Percentiles rank a stretch among this genome's conserved stretches.
Evolutionary conservation across 2,888 invertebrate genomes (phyloP).

Genomic region (Minunthozetes semirufus): DNA sequence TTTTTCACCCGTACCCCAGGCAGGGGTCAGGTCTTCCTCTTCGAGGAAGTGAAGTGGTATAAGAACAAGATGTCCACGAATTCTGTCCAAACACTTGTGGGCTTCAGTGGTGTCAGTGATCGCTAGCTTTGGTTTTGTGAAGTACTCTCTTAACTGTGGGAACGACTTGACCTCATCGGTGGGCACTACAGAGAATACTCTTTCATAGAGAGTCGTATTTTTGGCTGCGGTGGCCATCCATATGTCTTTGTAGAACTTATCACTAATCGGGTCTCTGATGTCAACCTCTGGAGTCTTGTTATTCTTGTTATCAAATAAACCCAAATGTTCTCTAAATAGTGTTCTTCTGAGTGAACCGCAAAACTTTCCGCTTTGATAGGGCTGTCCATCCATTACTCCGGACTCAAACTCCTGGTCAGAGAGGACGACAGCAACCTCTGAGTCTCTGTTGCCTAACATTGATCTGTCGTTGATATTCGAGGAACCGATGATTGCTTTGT

Average conservation of each 20-base stretch:
- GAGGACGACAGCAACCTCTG: conserved; percentile 82
- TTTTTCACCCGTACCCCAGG: conserved; percentile 75
- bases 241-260: conserved; percentile 71
- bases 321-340: conserved; percentile 86
- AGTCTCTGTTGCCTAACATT: conserved; percentile 85
- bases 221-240: conserved; percentile 72
- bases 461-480: conserved; percentile 97
- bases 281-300: not conserved
- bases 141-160: conserved; percentile 65
- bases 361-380: conserved; percentile 75
- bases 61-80: conserved; percentile 75
- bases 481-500: conserved; percentile 82
- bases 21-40: conserved; percentile 73
- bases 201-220: conserved; percentile 84
- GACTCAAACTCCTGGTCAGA: conserved; percentile 62
- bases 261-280: conserved; percentile 70
- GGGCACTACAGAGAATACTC: conserved; percentile 82
- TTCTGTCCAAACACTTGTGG: conserved; percentile 55
- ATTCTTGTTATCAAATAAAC: conserved; percentile 54
- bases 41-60: conserved; percentile 82
- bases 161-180: conserved; percentile 73
- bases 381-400: conserved; percentile 65
- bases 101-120: conserved; percentile 66
- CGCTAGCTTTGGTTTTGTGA: conserved; percentile 64
- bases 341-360: conserved; percentile 75